Base-by-base conservation (phyloP, 2,113 vertebrate species). In the Cryptomyrus ogoouensis region DNA sequence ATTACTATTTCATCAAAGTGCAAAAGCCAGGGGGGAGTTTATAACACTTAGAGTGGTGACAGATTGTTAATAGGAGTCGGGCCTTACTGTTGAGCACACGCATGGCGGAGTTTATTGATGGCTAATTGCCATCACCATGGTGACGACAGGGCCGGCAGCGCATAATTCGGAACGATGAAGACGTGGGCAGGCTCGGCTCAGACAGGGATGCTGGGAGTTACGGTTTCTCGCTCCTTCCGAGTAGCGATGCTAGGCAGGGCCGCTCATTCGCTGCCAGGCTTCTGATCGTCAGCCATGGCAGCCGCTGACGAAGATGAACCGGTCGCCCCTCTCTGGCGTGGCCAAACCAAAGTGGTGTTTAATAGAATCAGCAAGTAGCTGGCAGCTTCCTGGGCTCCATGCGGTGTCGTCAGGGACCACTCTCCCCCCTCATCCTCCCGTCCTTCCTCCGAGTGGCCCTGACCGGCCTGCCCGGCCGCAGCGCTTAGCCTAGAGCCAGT, bases 291-390 rank as follows among this genome's bases (percentile, higher is more conserved):
- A 7, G 44, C 47, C 44, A 19, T 9, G 24, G 24, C 74, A 89
- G 66, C 1, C 39, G 1, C 13, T 15, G 46, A 21, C n/a, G 15
- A 12, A 10, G 44, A 39, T 77, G 88, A 62, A n/a, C 47, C 10
- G 8, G 13, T 53, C 0, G 27, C n/a, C 8, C 9, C 27, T 83
- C 49, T 84, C 84, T 90, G 91, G 90, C 92, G 91, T 89, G 4
- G 77, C 46, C 56, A 83, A 56, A 88, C 91, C 90, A 49, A 91
- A 92, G 91, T 66, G 89, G 91, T 62, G 31, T 93, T 93, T 95
- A 93, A 93, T 93, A 91, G 49, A 92, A 92, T 93, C 92, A 94
- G 91, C 92, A 91, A 91, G 90, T 90, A 56, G 49, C 66, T 92
- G 91, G 90, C 88, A 46, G 52, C 85, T 90, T 89, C 83, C 84